Evolutionary conservation across 2,113 vertebrate species (phyloP), one percentile per base, ranked within the genome.

Genomic region (Cheilinus undulatus): DNA sequence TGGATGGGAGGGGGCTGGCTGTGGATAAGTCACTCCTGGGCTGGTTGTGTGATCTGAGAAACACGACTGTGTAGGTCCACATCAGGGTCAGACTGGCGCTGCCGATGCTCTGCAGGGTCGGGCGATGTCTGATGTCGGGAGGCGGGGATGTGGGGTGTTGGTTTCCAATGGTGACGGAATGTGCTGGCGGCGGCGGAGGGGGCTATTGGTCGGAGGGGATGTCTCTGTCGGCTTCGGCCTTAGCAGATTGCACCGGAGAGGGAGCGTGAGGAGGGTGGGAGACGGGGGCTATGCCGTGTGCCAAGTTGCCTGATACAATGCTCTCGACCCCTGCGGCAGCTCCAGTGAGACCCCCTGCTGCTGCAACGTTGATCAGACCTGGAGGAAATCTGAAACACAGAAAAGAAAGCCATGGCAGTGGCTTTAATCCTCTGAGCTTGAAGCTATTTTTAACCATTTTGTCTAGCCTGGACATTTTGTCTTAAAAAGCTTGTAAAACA

Each of bases 161-260:
- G 82, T 78, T 88, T 89, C 88, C 92, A 83, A 88, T 87, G 82
- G 86, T 85, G 88, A 89, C 81, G 93, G 93, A 94, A 94, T 94
- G 93, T 93, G 90, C 82, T 86, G 84, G 84, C 24, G 58, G 54
- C 73, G 38, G 80, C 53, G 15, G 75, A 78, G 46, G 84, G 88
- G 92, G 95, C 93, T 97, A 97, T 93, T 97, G 96, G 93, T 97
- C 96, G 73, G 96, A 94, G 82, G 96, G 93, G 91, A 96, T 94
- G 91, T 97, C 96, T 96, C 96, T 97, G 95, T 97, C 96, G 73
- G 95, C 92, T 91, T 97, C 96, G 46, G 95, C 93, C 93, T 97
- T 97, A 74, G 92, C 93, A 2, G 95, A 94, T 72, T 96, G 95
- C 91, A 95, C 95, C 5, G 96, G 96, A 54, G 96, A 96, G 28